Evolutionary conservation across 2,797 vertebrate species (phyloP), one percentile per base, ranked within the genome.

Genomic region (Eleutherodactylus coqui): DNA sequence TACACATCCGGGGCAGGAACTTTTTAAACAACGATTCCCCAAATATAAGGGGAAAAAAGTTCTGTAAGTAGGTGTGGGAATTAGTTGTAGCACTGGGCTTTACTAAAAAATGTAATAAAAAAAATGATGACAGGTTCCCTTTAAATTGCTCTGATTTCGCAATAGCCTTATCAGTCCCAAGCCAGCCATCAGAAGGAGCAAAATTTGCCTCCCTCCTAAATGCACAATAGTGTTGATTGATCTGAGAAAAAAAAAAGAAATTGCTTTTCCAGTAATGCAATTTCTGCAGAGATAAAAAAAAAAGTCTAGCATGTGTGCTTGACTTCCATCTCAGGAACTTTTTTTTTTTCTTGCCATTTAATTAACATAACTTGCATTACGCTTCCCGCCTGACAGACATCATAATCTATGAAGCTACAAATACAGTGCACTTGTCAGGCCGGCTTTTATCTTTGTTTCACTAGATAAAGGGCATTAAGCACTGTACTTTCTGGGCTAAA

Each of bases 381-480:
- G 6, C 53, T 58, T 43, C n/a, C 58, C 43, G 16, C n/a, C 41
- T 64, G 58, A 64, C 27, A 80, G 38, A 29, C 53, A 43, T 79
- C 55, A 47, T 64, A 64, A 80, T 80, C 58, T 67, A 32, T 16
- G 58, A 24, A 16, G 78, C 17, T 64, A 64, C 58, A 79, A 79
- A 45, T 45, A 41, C 36, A 34, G 80, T 5, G 67, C 21, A 17
- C 62, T 72, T 72, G 67, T 72, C 45, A 34, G 79, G 38, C 36
- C 27, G 11, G 24, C 34, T 72, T 72, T 82, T 27, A 82, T 72
- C 47, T 53, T 55, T 72, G 24, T 70, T 72, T 51, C 32, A 55
- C 67, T 43, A 79, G 77, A 79, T 79, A 62, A 79, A 79, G 77
- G 77, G 21, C 77, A 79, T 49, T 82, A 55, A 53, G 21, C 17